A percentile compares a stretch with the other conserved stretches of the same genome.
Evolutionary conservation across 2,113 vertebrate species (phyloP).

Genomic region (Sphyrna mokarran): DNA sequence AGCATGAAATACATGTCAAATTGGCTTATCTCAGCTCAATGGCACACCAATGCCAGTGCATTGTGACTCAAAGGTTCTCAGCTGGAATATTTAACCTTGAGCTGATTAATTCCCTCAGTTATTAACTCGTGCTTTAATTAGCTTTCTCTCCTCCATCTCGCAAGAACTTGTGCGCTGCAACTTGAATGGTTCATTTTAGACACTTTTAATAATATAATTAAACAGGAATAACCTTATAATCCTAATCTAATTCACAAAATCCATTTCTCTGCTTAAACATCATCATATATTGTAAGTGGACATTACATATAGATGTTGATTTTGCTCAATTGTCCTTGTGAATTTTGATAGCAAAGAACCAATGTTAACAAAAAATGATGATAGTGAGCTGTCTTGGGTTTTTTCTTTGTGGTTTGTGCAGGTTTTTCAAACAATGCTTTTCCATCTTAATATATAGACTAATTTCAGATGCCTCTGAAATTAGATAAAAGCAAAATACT

Average conservation of each 20-base stretch:
- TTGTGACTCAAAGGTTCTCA: not conserved
- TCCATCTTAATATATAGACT: not conserved
- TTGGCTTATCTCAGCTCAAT: not conserved
- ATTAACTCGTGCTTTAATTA: constrained; percentile 24
- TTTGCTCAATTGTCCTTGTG: not conserved
- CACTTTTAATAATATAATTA: constrained; percentile 14
- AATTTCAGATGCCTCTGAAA: too few species aligned
- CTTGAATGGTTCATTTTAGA: not conserved
- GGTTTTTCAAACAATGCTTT: not conserved
- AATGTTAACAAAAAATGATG: not conserved
- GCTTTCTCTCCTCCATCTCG: constrained; percentile 16
- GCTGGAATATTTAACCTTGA: constrained; percentile 5
- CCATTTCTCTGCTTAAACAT: not conserved
- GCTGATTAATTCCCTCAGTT: constrained; percentile 11
- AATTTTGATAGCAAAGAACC: not conserved
- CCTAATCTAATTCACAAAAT: not conserved
- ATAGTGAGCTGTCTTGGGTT: not conserved
- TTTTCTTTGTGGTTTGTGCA: not conserved
- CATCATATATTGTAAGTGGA: not conserved
- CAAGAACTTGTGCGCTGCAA: not conserved
- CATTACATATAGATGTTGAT: not conserved
- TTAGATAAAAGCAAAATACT: too few species aligned
- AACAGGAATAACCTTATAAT: not conserved
- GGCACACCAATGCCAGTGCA: not conserved
- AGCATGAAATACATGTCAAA: constrained; percentile 22